Conservation (phyloP, 2,888 invertebrate species). For the Pterobdella sp. region DNA sequence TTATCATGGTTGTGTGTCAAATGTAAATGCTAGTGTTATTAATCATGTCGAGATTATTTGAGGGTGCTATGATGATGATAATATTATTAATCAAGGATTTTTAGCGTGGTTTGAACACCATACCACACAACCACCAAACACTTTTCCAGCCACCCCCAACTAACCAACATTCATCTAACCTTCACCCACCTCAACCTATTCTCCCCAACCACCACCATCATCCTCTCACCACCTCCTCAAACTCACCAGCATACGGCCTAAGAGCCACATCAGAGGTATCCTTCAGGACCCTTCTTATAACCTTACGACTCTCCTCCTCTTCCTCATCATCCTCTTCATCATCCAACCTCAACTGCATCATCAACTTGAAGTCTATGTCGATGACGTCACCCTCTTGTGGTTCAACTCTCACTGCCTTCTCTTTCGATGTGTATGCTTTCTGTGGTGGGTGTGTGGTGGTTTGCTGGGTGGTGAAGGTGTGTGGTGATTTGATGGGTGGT, state of each 20-base stretch:
- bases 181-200: not conserved
- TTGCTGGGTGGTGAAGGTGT: not conserved
- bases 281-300: not conserved
- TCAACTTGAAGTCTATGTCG: not conserved
- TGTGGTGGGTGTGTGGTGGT: not conserved
- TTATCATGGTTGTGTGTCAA: not conserved
- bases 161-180: not conserved
- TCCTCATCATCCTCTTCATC: not conserved
- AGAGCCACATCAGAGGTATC: not conserved
- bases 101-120: not conserved
- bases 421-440: not conserved
- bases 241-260: not conserved
- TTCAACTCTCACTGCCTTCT: not conserved
- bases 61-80: constrained; percentile 5
- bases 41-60: not conserved
- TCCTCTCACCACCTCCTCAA: not conserved
- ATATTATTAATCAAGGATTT: not conserved
- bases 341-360: not conserved
- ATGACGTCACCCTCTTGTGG: no score
- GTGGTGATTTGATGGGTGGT: not conserved
- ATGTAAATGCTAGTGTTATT: not conserved
- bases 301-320: not conserved
- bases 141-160: not conserved
- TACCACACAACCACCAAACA: not conserved
- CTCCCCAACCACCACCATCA: not conserved